Conservation (phyloP, 2,113 vertebrate species). For the Protobothrops flavoviridis region DNA sequence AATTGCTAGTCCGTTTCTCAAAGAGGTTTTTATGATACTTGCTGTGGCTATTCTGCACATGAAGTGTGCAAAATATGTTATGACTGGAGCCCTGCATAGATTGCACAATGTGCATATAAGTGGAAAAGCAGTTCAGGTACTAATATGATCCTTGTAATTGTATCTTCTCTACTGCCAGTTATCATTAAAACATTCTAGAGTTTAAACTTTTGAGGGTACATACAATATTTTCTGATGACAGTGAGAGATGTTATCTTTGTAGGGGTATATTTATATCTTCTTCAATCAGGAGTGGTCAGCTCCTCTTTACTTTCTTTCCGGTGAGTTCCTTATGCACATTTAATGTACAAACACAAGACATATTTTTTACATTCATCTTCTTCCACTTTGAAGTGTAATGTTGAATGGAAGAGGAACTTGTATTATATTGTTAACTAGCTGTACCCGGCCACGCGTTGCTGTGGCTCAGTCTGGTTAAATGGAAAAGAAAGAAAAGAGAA, state of each 20-base stretch:
- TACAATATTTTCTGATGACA: constrained; percentile 55
- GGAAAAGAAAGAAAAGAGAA: no score
- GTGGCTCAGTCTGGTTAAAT: no score
- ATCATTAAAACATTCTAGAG: constrained; percentile 57
- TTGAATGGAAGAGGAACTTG: not conserved
- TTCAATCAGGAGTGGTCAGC: constrained; percentile 17
- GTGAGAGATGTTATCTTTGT: constrained; percentile 56
- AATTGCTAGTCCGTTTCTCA: constrained; percentile 28
- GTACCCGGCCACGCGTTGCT: no score
- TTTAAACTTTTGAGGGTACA: constrained; percentile 61
- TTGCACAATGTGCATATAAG: constrained; percentile 58
- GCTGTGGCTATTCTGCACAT: constrained; percentile 30
- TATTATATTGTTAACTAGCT: not conserved
- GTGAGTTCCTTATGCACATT: constrained; percentile 21
- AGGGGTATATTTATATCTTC: constrained; percentile 27
- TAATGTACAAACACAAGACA: constrained; percentile 36
- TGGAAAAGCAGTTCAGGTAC: constrained; percentile 46
- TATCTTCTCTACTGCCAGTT: constrained; percentile 60
- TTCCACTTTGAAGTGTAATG: constrained; percentile 23
- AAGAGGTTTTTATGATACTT: constrained; percentile 32
- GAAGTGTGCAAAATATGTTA: constrained; percentile 46
- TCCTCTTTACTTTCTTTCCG: constrained; percentile 25
- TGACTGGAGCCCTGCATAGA: constrained; percentile 26
- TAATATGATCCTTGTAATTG: constrained; percentile 41
- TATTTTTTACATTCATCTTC: constrained; percentile 26